Evolutionary conservation across 64 coral and sea anemone species (phyloP).

Genomic region (Stichodactyla helianthus): DNA sequence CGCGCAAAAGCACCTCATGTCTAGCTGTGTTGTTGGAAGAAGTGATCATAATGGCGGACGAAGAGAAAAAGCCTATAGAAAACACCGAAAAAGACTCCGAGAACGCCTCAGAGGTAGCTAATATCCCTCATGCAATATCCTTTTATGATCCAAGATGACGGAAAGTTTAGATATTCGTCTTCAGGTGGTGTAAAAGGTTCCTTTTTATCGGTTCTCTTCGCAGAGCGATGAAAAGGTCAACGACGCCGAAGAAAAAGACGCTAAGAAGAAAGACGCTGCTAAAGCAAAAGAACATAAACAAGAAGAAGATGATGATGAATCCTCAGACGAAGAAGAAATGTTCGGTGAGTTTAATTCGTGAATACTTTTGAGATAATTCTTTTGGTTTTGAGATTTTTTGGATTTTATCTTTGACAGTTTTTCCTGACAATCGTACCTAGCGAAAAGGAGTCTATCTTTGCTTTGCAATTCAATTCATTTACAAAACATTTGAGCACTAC

Average conservation of each 20-base stretch:
- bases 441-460: not conserved
- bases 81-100: constrained; percentile 33
- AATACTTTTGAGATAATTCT: not conserved
- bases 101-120: constrained; percentile 11
- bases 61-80: not conserved
- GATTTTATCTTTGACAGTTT: not conserved
- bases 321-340: constrained; percentile 60
- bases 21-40: constrained; percentile 37
- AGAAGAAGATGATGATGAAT: constrained; percentile 54
- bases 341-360: constrained; percentile 40
- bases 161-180: not conserved
- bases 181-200: not conserved
- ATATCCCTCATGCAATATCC: not conserved
- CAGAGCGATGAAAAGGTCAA: constrained; percentile 36
- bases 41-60: constrained; percentile 48
- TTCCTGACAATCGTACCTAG: not conserved
- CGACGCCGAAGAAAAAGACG: constrained; percentile 33
- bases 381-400: not conserved
- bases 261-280: constrained; percentile 8
- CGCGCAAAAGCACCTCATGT: constrained; percentile 24
- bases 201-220: not conserved
- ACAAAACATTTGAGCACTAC: not conserved
- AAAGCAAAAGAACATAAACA: constrained; percentile 28
- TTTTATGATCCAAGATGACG: not conserved
- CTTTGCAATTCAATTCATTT: not conserved